phyloP scores from a whole-genome alignment of 1,140 invertebrate species.

The Sweltsa coloradensis region DNA sequence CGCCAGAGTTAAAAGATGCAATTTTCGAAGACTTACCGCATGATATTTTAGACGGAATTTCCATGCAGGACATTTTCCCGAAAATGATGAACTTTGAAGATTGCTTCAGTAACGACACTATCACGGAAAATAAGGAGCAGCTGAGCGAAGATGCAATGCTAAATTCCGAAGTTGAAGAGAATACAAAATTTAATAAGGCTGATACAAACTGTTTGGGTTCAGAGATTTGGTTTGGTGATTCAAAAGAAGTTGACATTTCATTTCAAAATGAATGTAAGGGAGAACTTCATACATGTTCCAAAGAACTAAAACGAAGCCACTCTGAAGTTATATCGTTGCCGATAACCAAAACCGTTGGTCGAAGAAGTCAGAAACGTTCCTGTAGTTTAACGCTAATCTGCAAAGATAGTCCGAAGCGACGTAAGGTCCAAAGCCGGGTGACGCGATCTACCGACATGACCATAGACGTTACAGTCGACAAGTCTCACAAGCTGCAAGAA shows the following conservation, averaged over 20 bases:
- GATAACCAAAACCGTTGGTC: conserved; percentile 34
- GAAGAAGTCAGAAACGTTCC: conserved; percentile 43
- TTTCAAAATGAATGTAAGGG: conserved; percentile 20
- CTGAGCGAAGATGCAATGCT: conserved; percentile 25
- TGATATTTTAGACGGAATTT: conserved; percentile 66
- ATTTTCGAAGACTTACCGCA: conserved; percentile 72
- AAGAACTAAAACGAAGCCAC: conserved; percentile 47
- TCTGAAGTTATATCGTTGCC: conserved; percentile 42
- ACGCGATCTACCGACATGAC: background rate
- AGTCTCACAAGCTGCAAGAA: conserved; percentile 28
- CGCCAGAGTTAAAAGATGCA: conserved; percentile 68
- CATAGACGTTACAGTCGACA: too few species aligned
- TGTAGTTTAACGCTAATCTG: conserved; percentile 54
- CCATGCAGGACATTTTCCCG: conserved; percentile 59
- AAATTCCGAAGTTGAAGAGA: conserved; percentile 24
- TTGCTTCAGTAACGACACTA: conserved; percentile 33
- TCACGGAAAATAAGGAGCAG: conserved; percentile 21
- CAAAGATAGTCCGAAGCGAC: conserved; percentile 26
- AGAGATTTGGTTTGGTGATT: conserved; percentile 32
- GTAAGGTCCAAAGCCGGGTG: background rate
- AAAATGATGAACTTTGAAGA: conserved; percentile 49
- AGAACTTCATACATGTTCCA: conserved; percentile 10
- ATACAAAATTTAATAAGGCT: too few species aligned
- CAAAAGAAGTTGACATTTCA: conserved; percentile 45
- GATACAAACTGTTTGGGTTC: conserved; percentile 20